Evolutionary conservation across 2,113 vertebrate genomes (phyloP), one percentile per base, ranked within the genome.

Genomic region (Stictonetta naevosa): DNA sequence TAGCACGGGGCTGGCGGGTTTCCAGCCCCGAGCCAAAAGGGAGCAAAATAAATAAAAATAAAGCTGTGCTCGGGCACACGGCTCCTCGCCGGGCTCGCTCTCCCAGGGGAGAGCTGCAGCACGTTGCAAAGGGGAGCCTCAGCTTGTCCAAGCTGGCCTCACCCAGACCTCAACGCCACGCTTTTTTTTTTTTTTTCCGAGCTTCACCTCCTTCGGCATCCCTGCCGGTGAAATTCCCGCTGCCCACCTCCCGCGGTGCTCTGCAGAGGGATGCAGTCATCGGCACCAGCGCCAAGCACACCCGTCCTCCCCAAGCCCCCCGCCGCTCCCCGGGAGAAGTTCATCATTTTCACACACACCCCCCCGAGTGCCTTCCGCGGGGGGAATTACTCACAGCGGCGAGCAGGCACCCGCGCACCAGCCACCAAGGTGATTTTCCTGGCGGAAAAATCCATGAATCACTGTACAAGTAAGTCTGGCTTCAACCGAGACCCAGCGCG

Each of bases 341-440:
- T 93, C 87, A 92, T 86, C 23, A 3, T 38, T 96, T 93, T 92
- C 93, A 92, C 88, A 94, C 82, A 83, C n/a, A n/a, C n/a, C 68
- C 52, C 63, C 2, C 52, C 59, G 1, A 1, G 46, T 77, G 81
- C 84, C 75, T 95, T 90, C 0, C 0, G 34, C 60, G 83, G 59
- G 9, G 28, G 36, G 28, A 90, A 97, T 96, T 94, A 95, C 95
- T 97, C 94, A 97, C 3, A 2, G 44, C 85, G 59, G 72, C 88
- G 93, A 87, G 72, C 63, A 69, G 82, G 82, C 88, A 83, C 94
- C 88, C 3, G 12, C 46, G 29, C 86, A 80, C 69, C 86, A 94
- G 60, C 86, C 55, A 77, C 40, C 64, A 80, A 79, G 36, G 55
- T 34, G 75, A 62, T 95, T 94, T 94, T 96, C 93, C 92, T 86